These are phyloP conservation scores for Drosophila rufa DNA, from an alignment of 1,140 invertebrate genomes.

Conservation along the genomic window DNA sequence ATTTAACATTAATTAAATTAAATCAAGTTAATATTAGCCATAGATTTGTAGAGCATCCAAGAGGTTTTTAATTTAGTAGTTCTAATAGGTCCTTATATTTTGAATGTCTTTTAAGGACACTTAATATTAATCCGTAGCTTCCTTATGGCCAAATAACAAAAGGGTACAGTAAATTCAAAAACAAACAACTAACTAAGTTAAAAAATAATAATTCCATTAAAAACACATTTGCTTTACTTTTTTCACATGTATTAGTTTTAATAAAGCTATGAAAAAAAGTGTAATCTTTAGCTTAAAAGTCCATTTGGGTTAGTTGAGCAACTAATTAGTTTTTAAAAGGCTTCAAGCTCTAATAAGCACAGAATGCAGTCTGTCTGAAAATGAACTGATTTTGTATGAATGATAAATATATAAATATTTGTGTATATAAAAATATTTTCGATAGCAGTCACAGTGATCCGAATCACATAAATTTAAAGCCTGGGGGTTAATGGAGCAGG, in stretches of 20 bases:
- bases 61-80: too few relatives aligned
- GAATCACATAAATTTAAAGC: not conserved
- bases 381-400: too few relatives aligned
- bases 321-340: conserved; percentile 1
- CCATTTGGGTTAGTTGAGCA: not conserved
- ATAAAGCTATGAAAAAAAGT: conserved; percentile 6
- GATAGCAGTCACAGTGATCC: conserved; percentile 1
- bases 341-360: conserved; percentile 14
- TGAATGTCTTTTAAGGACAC: not conserved
- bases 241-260: not conserved
- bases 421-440: not conserved
- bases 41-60: too few relatives aligned
- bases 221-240: not conserved
- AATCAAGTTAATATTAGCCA: too few relatives aligned
- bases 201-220: not conserved
- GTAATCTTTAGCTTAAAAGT: not conserved
- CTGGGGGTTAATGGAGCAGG: conserved; percentile 56
- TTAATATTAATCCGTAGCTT: not conserved
- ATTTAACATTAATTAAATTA: too few relatives aligned
- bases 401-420: too few relatives aligned
- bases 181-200: not conserved
- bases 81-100: not conserved
- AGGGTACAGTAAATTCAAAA: not conserved
- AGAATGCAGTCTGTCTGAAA: too few relatives aligned
- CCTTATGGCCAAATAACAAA: too few relatives aligned